Evolutionary conservation across 1,140 invertebrate species (phyloP).

Genomic region (Tenebrio molitor): DNA sequence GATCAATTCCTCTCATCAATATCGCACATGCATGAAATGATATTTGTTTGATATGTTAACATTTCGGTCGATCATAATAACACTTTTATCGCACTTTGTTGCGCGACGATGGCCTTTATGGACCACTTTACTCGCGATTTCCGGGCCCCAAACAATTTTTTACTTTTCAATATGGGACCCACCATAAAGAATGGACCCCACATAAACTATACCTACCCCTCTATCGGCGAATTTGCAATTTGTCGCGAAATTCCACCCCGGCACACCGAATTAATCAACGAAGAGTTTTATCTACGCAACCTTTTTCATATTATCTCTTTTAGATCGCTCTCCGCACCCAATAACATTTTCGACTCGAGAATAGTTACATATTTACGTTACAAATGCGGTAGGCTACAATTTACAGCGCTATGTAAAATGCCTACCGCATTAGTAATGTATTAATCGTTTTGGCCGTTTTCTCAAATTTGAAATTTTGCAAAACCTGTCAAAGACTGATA

Average conservation of each 20-base stretch:
- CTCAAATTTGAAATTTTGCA: no score
- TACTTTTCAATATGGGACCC: conserved; percentile 18
- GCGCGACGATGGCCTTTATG: not conserved
- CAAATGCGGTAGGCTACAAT: no score
- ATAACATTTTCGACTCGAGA: no score
- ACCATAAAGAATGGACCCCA: not conserved
- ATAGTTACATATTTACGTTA: no score
- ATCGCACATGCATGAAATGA: conserved; percentile 30
- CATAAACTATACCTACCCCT: not conserved
- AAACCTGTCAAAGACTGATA: no score
- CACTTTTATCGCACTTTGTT: conserved; percentile 25
- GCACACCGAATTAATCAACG: conserved; percentile 2
- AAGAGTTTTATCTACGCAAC: conserved; percentile 2
- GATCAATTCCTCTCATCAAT: conserved; percentile 37
- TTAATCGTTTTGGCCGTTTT: no score
- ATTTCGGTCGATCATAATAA: conserved; percentile 41
- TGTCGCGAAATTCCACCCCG: conserved; percentile 9
- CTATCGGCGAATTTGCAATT: conserved; percentile 21
- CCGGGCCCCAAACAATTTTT: conserved; percentile 2
- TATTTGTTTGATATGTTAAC: conserved; percentile 44
- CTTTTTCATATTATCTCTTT: conserved; percentile 9
- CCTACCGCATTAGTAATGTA: no score
- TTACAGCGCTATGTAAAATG: no score
- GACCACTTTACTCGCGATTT: conserved; percentile 18
- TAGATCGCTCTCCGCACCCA: conserved; percentile 1